Evolutionary conservation across 2,113 vertebrate species (phyloP).

Genomic region (Rhea americana): DNA sequence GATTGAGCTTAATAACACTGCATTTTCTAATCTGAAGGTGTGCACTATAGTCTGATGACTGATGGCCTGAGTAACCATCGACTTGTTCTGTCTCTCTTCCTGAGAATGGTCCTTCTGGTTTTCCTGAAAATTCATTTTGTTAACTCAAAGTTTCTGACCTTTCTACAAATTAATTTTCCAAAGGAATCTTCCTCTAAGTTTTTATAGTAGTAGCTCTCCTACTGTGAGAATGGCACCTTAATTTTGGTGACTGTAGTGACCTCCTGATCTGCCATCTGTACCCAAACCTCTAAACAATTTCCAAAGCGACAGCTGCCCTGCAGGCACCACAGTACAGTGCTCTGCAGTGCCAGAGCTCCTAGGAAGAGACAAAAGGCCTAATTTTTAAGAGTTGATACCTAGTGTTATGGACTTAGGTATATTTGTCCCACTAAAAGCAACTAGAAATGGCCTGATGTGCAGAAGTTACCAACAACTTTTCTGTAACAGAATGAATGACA

Average conservation of each 20-base stretch:
- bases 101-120: not conserved
- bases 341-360: not conserved
- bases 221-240: not conserved
- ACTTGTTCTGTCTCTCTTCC: not conserved
- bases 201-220: not conserved
- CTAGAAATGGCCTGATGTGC: not conserved
- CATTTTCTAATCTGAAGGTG: conserved; percentile 5
- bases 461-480: not conserved
- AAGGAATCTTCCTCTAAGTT: not conserved
- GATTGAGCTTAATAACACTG: not conserved
- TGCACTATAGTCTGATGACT: not conserved
- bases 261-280: not conserved
- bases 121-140: not conserved
- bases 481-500: not conserved
- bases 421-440: not conserved
- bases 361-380: not conserved
- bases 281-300: conserved; percentile 3
- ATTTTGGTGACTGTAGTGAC: not conserved
- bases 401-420: not conserved
- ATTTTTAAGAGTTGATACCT: conserved; percentile 1
- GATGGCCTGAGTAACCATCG: not conserved
- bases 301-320: not conserved
- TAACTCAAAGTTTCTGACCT: not conserved
- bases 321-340: not conserved
- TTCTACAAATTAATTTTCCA: conserved; percentile 7